Base-by-base conservation (phyloP, 2,797 vertebrate species). In the Xenentodon cancila region DNA sequence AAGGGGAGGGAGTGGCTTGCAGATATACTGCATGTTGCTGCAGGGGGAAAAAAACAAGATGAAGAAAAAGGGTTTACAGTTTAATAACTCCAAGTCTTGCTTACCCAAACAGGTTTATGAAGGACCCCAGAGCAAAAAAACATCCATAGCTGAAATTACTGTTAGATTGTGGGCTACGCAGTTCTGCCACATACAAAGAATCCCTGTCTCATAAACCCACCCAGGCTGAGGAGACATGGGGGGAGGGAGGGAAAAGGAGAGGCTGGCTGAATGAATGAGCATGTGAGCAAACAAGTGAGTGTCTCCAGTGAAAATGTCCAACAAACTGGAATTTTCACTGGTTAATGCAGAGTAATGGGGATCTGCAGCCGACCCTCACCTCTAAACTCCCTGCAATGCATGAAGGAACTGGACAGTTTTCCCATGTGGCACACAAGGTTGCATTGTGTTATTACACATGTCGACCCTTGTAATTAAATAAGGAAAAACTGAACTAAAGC, bases 121-220 rank as follows among this genome's bases (percentile, higher is more conserved):
- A 85, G 75, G n/a, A 71, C 59, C 80, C 64, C 12, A 43, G 17
- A 74, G 82, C 68, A n/a, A 19, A 49, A 52, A 16, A 64, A 30
- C 30, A 25, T 68, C 64, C 65, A 47, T 11, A 71, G 55, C 59
- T 71, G 71, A 77, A 77, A 78, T 82, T 87, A 84, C 79, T 86
- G 65, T 86, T 72, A 51, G 52, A 67, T 74, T 44, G 81, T 87
- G 68, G 75, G 77, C 68, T 15, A 55, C 47, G 58, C 59, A 59
- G 81, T 75, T 73, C 80, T 16, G 82, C 49, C 45, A 63, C 65
- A 82, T 77, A 92, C 90, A 93, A 92, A 90, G 87, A 88, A 88
- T 82, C 84, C 53, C 84, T 89, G 87, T 91, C 71, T 80, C 74
- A 75, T 75, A 80, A 84, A 84, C 75, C 83, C 82, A 84, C 86